Evolutionary conservation across 1,140 invertebrate species (phyloP), one percentile per base, ranked within the genome.

Genomic region (Pseudomyrmex cubaensis): DNA sequence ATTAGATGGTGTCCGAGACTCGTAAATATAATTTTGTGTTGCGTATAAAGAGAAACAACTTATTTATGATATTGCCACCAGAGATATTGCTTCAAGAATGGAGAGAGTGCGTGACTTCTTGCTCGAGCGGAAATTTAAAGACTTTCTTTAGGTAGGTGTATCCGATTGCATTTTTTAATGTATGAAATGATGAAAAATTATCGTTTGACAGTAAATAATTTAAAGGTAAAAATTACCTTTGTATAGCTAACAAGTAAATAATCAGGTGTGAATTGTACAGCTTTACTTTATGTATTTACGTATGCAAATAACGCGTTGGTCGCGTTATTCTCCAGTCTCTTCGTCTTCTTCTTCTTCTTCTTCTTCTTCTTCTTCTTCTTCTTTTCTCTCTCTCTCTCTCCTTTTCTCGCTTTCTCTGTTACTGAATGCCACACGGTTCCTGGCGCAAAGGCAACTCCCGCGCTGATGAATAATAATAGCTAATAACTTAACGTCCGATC

Each of bases 1-100:
- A 92, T 92, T 91, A 92, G 90, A 89, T 62, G 82, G 73, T 75
- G 69, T 77, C 52, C 70, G 61, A 75, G 66, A 56, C 67, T 89
- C 88, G 83, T 90, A 89, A 90, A 90, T 90, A 90, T 84, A 74
- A 82, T 88, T 83, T 70, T 15, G 44, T 83, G 80, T 87, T 86
- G 72, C 73, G 80, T 70, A 67, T 35, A 35, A 35, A 35, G 35
- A 35, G 85, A 85, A 86, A 64, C 84, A 57, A 78, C 74, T 83
- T 88, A 85, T 88, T 88, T 85, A 85, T 46, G 83, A 66, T 5
- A 13, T 1, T 1, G 2, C 20, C 12, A 4, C 4, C 17, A 44
- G 8, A 61, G 20, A 10, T 57, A 57, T 52, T 64, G 63, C 35
- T 48, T 78, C 57, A 20, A 48, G 44, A 69, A n/a, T 13, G 13